These are phyloP conservation scores for Apis dorsata DNA, from an alignment of 1,140 invertebrate species.

Conservation along the genomic window DNA sequence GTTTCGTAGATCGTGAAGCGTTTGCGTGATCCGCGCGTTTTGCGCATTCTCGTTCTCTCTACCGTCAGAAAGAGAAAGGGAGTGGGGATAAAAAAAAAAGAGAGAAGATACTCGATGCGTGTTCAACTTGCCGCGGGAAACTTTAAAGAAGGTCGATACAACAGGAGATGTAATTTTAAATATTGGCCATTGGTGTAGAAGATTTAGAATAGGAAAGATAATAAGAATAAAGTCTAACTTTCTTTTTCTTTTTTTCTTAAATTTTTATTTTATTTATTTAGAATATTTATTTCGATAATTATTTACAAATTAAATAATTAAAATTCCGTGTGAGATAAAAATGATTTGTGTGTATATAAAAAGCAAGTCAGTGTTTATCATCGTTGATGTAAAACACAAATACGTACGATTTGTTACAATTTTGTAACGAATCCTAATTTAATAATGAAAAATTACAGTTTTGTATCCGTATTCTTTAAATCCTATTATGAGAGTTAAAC, in stretches of 20 bases:
- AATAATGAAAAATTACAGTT: constrained; percentile 20
- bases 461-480: constrained; percentile 18
- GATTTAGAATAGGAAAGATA: too few species aligned
- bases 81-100: background rate
- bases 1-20: constrained; percentile 23
- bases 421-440: constrained; percentile 10
- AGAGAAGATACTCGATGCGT: background rate
- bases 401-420: background rate
- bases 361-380: background rate
- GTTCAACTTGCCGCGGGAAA: constrained; percentile 8
- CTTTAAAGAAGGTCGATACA: constrained; percentile 8
- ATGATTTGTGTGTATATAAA: too few species aligned
- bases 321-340: background rate
- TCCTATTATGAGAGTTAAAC: constrained; percentile 22
- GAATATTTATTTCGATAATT: too few species aligned
- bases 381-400: background rate
- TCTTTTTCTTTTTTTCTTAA: background rate
- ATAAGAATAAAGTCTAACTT: background rate
- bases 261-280: too few species aligned
- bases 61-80: background rate
- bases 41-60: background rate
- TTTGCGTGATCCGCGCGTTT: constrained; percentile 33
- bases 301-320: too few species aligned
- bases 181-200: too few species aligned
- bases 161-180: constrained; percentile 9